These are phyloP conservation scores for Sialia sialis DNA, from an alignment of 2,113 vertebrate genomes.

Conservation along the genomic window DNA sequence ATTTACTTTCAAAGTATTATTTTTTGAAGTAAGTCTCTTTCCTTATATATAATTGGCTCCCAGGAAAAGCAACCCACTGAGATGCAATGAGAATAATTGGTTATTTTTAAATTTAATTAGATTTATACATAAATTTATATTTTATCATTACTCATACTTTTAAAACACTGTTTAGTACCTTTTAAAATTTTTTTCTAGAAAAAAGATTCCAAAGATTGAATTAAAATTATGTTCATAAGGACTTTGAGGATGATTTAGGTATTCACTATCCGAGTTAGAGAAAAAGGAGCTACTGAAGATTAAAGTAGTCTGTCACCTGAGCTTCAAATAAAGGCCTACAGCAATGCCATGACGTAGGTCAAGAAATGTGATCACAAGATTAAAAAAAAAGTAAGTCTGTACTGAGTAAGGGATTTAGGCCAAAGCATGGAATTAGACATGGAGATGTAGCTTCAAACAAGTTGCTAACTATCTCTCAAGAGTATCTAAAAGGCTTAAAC, in stretches of 20 bases:
- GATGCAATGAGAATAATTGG: neutral
- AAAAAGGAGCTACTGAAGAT: neutral
- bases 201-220: neutral
- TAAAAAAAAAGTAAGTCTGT: neutral
- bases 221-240: neutral
- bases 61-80: neutral
- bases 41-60: neutral
- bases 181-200: neutral
- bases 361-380: neutral
- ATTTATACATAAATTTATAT: neutral
- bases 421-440: neutral
- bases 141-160: neutral
- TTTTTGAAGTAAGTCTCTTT: neutral
- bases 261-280: neutral
- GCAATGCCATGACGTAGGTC: neutral
- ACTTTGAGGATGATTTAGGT: neutral
- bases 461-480: neutral
- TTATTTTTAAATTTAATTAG: neutral
- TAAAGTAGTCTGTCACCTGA: neutral
- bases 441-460: neutral
- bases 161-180: neutral
- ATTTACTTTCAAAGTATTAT: neutral
- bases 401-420: neutral
- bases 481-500: neutral
- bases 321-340: neutral